phyloP scores from a whole-genome alignment of 2,888 invertebrate genomes.

The Rotaria magnacalcarata region DNA sequence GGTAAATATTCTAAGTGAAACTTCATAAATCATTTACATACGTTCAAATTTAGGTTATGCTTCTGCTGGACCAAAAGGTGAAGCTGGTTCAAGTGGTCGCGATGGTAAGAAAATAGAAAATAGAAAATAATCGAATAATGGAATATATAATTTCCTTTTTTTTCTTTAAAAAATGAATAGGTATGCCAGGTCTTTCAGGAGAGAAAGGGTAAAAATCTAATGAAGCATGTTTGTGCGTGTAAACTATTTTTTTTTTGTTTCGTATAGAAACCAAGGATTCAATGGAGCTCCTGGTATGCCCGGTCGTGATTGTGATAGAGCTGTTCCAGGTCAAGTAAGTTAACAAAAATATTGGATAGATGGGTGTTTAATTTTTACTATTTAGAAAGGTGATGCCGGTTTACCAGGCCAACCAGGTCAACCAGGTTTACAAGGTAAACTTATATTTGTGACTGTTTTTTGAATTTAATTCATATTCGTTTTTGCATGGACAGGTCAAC shows the following conservation, averaged over 20 bases:
- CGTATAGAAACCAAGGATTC: background rate
- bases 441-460: background rate
- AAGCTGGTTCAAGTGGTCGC: constrained; percentile 48
- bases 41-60: background rate
- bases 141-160: too few relatives aligned
- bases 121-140: too few relatives aligned
- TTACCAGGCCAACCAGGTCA: constrained; percentile 9
- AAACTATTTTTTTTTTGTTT: background rate
- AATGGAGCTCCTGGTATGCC: constrained; percentile 44
- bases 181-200: constrained; percentile 37
- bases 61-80: constrained; percentile 40
- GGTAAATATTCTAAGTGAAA: constrained; percentile 31
- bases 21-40: too few relatives aligned
- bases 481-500: background rate
- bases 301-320: constrained; percentile 45
- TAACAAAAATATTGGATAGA: constrained; percentile 35
- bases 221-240: background rate
- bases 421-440: constrained; percentile 40
- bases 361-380: background rate
- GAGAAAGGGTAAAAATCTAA: constrained; percentile 27
- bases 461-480: background rate
- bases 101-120: constrained; percentile 8
- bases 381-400: constrained; percentile 43
- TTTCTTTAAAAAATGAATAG: background rate
- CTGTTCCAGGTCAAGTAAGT: background rate